A percentile compares a stretch with the other conserved stretches of the same genome.
These are phyloP conservation scores for Hydrozoanthus gracilis DNA, from an alignment of 92 coral and sea anemone species.

Conservation along the genomic window DNA sequence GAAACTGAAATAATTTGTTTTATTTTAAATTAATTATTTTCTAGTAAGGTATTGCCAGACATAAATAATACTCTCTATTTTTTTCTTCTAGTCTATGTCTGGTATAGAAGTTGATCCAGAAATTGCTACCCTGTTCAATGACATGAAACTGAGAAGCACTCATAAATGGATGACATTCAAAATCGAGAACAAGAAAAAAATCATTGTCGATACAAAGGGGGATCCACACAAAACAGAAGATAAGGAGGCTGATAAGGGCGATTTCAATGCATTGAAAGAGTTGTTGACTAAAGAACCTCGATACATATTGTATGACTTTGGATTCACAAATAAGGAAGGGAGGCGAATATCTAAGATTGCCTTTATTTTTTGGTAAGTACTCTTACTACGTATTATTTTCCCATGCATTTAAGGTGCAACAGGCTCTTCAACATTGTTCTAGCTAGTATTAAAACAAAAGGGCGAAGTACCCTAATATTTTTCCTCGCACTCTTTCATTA, in stretches of 20 bases:
- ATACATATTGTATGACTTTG: slow-evolving; percentile 62
- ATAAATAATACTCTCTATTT: too few relatives aligned
- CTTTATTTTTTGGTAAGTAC: slow-evolving; percentile 64
- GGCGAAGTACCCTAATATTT: too few relatives aligned
- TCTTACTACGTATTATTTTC: background rate
- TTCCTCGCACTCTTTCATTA: too few relatives aligned
- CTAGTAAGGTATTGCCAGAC: too few relatives aligned
- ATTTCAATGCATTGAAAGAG: slow-evolving; percentile 35
- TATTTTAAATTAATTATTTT: too few relatives aligned
- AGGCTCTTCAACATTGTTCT: too few relatives aligned
- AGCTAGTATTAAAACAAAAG: too few relatives aligned
- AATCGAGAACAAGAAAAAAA: slow-evolving; percentile 55
- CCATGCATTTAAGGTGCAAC: too few relatives aligned
- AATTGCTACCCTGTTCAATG: slow-evolving; percentile 28
- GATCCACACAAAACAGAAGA: slow-evolving; percentile 31
- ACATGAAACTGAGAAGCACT: slow-evolving; percentile 41
- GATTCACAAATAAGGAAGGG: slow-evolving; percentile 43
- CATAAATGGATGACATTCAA: slow-evolving; percentile 48
- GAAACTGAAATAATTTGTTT: too few relatives aligned
- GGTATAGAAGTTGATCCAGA: slow-evolving; percentile 61
- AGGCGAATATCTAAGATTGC: slow-evolving; percentile 48
- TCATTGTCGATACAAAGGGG: slow-evolving; percentile 11
- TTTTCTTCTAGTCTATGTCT: slow-evolving; percentile 30
- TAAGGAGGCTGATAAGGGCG: slow-evolving; percentile 9
- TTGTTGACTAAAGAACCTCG: slow-evolving; percentile 48